These are phyloP conservation scores for Bagarius yarrelli DNA, from an alignment of 2,113 vertebrate species.

Conservation along the genomic window DNA sequence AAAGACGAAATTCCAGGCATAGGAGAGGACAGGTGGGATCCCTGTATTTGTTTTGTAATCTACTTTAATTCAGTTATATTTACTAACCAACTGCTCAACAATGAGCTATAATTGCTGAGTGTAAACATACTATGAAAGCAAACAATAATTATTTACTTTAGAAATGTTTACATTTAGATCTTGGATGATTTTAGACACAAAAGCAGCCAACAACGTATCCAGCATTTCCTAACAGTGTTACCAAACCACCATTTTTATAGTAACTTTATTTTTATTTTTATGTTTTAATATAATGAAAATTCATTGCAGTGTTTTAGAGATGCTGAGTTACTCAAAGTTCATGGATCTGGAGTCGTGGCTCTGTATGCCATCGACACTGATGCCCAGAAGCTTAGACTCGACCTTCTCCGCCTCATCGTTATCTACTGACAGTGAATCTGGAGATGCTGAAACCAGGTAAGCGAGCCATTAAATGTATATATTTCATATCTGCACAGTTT, in stretches of 20 bases:
- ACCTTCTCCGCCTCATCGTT: slow-evolving; percentile 46
- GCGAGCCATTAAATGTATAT: neutral
- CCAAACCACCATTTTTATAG: neutral
- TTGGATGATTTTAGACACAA: neutral
- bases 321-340: slow-evolving; percentile 77
- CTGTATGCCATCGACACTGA: slow-evolving; percentile 75
- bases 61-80: neutral
- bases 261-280: neutral
- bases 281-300: no score
- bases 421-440: slow-evolving; percentile 63
- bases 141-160: neutral
- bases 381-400: slow-evolving; percentile 61
- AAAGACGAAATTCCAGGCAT: slow-evolving; percentile 67
- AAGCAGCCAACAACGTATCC: neutral
- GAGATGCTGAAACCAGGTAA: slow-evolving; percentile 56
- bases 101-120: neutral
- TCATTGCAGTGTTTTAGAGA: slow-evolving; percentile 76
- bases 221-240: neutral
- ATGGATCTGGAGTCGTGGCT: slow-evolving; percentile 76
- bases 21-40: slow-evolving; percentile 71
- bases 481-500: neutral
- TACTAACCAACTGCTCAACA: neutral
- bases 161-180: neutral
- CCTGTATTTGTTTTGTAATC: neutral
- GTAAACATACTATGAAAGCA: neutral